phyloP scores from a whole-genome alignment of 2,888 invertebrate genomes.

The Chouioia cunea region DNA sequence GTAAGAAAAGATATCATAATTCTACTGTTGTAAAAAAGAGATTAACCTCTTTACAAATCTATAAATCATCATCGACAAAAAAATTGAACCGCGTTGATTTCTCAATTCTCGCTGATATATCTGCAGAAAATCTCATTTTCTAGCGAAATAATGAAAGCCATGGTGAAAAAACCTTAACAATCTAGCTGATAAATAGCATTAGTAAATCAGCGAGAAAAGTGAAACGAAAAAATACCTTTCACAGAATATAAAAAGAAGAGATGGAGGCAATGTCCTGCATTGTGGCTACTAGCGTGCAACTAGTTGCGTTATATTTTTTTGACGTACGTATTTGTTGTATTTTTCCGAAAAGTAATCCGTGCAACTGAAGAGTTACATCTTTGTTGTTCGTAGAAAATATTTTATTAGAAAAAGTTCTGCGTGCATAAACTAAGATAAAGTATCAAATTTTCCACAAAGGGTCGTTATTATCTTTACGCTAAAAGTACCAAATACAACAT shows the following conservation, averaged over 20 bases:
- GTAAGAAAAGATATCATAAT: constrained; percentile 10
- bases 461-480: not conserved
- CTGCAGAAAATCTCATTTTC: constrained; percentile 10
- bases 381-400: not conserved
- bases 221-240: constrained; percentile 20
- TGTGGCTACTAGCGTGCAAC: constrained; percentile 12
- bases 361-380: not conserved
- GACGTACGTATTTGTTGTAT: constrained; percentile 27
- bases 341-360: not conserved
- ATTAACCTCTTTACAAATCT: constrained; percentile 31
- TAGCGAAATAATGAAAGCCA: constrained; percentile 11
- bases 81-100: not conserved
- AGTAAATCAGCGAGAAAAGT: constrained; percentile 34
- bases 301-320: not conserved
- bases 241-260: constrained; percentile 21
- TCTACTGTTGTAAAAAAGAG: constrained; percentile 10
- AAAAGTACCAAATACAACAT: constrained; percentile 2
- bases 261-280: constrained; percentile 14
- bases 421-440: too few species aligned
- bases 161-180: constrained; percentile 14
- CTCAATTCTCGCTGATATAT: constrained; percentile 5
- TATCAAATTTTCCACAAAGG: too few species aligned
- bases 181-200: constrained; percentile 34
- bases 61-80: constrained; percentile 35
- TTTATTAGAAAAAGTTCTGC: too few species aligned